Evolutionary conservation across 2,113 vertebrate species (phyloP).

Genomic region (Axis porcinus): DNA sequence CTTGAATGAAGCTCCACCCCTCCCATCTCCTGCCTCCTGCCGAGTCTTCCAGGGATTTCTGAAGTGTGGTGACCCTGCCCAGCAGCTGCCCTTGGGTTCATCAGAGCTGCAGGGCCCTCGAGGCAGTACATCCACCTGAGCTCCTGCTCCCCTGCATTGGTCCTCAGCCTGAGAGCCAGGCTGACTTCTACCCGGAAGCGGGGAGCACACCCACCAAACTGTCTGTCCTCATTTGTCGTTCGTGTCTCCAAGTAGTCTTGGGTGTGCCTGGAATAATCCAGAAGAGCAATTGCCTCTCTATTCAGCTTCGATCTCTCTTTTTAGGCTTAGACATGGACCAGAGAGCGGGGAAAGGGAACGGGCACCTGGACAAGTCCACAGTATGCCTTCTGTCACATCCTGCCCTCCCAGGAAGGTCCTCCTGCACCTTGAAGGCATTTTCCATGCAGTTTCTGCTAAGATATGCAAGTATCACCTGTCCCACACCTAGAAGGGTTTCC

Average conservation of each 20-base stretch:
- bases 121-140: neutral
- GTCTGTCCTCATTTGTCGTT: neutral
- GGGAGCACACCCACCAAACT: neutral
- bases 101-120: neutral
- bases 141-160: fast-evolving
- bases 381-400: neutral
- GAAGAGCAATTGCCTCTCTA: neutral
- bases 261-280: neutral
- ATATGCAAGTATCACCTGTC: neutral
- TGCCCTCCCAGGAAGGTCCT: neutral
- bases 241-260: neutral
- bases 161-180: neutral
- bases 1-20: neutral
- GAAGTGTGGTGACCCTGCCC: neutral
- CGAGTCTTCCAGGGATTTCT: neutral
- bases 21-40: neutral
- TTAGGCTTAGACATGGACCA: neutral
- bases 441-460: neutral
- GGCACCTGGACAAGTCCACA: neutral
- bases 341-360: neutral
- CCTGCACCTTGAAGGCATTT: neutral
- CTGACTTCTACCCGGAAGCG: neutral
- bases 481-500: neutral
- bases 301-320: neutral
- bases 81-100: neutral